Evolutionary conservation across 2,797 vertebrate species (phyloP), one percentile per base, ranked within the genome.

Genomic region (Scarus forsteni): DNA sequence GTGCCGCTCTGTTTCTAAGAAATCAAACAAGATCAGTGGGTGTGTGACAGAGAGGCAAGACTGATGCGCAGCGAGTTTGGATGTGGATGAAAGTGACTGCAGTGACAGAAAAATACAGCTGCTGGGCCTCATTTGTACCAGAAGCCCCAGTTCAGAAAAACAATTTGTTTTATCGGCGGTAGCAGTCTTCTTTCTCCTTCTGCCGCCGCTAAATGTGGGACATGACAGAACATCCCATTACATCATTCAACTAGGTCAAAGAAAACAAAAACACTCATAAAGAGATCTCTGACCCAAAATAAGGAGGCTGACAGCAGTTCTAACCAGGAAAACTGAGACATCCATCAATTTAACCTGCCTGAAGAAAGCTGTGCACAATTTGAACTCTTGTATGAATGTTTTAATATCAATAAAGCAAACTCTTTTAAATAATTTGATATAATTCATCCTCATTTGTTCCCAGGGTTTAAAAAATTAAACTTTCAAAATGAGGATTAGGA

Each of bases 171-270:
- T 40, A 78, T 71, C 12, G 53, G 69, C 72, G 46, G 72, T 75
- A 66, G 42, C 76, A 42, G 60, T 67, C 61, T 48, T 10, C 46
- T 18, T 59, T 44, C 61, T 61, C 1, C 5, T 51, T 10, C 49
- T 34, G 49, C 49, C 18, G 53, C 75, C 51, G 67, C 65, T 45
- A 45, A 66, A 81, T 74, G 73, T 57, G 64, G 66, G 70, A 83
- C 82, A 79, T 76, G 67, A 75, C 66, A 66, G 61, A 39, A 68
- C 60, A 73, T 70, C 39, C 3, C 58, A 66, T 86, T 79, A 60
- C 80, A 77, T 55, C 75, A 43, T 13, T 40, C 34, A 77, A 68
- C 57, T 85, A 49, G 82, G 84, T 79, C 81, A 84, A 62, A 70
- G 61, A 61, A 63, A 69, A n/a, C 36, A 53, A 60, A 40, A 75